These are phyloP conservation scores for Mastigias papua DNA, from an alignment of 30 jellyfish, hydroid and myxozoan species.

Conservation along the genomic window DNA sequence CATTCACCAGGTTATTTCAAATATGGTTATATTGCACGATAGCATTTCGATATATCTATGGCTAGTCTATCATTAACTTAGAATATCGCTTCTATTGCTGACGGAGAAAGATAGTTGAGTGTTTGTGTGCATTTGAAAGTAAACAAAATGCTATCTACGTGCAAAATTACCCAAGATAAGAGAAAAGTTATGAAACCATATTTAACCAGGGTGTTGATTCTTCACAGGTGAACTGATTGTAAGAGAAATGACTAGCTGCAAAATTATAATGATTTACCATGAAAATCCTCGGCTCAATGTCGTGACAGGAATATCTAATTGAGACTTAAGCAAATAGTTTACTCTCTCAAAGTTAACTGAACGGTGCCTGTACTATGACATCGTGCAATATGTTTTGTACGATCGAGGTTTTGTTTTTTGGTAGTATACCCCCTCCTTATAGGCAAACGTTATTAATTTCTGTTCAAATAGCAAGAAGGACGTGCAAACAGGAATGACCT, in stretches of 20 bases:
- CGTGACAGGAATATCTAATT: not conserved
- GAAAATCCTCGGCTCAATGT: not conserved
- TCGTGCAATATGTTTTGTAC: not conserved
- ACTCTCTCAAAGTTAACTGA: not conserved
- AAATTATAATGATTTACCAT: not conserved
- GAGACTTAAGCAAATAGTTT: not conserved
- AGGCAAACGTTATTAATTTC: too few relatives aligned
- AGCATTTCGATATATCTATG: too few relatives aligned
- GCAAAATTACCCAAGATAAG: not conserved
- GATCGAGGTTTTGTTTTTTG: too few relatives aligned
- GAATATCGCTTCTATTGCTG: too few relatives aligned
- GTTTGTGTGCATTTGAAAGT: not conserved
- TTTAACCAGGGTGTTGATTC: not conserved
- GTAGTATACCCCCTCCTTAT: too few relatives aligned
- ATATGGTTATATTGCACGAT: too few relatives aligned
- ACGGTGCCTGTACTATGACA: not conserved
- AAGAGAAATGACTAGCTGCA: not conserved
- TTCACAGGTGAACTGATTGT: not conserved
- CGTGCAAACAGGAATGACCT: too few relatives aligned
- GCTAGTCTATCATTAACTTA: too few relatives aligned
- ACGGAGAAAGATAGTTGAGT: not conserved
- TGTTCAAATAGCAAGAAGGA: too few relatives aligned
- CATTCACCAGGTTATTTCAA: too few relatives aligned
- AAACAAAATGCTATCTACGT: not conserved
- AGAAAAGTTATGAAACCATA: not conserved